phyloP scores from a whole-genome alignment of 1,140 invertebrate genomes.

The Drosophila elegans region DNA sequence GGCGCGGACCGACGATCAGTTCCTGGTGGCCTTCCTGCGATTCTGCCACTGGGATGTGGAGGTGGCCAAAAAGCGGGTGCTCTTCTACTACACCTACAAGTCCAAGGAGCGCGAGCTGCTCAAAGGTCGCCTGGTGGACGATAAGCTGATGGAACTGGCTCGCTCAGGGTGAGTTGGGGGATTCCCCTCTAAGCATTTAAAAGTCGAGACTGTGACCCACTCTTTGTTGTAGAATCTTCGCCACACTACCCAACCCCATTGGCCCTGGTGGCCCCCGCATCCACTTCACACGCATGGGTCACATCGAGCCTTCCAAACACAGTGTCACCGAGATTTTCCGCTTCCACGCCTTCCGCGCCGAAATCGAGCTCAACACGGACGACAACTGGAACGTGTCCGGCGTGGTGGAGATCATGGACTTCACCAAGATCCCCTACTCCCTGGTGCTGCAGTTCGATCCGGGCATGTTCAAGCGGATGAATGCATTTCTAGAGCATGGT shows the following conservation, averaged over 20 bases:
- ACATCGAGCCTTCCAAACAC: constrained; percentile 85
- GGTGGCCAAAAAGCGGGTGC: constrained; percentile 88
- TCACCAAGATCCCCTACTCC: constrained; percentile 84
- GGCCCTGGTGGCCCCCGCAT: constrained; percentile 85
- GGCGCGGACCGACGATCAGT: constrained; percentile 86
- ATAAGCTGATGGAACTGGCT: constrained; percentile 67
- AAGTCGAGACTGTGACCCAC: background rate
- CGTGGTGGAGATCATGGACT: constrained; percentile 86
- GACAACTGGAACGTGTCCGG: constrained; percentile 83
- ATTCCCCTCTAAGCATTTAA: background rate
- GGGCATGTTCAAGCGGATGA: constrained; percentile 85
- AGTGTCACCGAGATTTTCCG: constrained; percentile 84
- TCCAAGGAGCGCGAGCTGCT: constrained; percentile 63
- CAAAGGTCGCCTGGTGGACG: constrained; percentile 65
- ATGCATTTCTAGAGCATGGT: constrained; percentile 85
- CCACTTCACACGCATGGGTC: constrained; percentile 85
- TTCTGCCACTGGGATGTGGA: constrained; percentile 89
- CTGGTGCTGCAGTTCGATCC: constrained; percentile 86
- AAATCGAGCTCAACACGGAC: constrained; percentile 85
- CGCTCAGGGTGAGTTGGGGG: constrained; percentile 61
- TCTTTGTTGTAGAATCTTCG: constrained; percentile 61
- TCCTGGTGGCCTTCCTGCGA: constrained; percentile 87
- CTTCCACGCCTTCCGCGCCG: constrained; percentile 84
- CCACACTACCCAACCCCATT: constrained; percentile 83
- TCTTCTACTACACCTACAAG: constrained; percentile 85